phyloP scores from a whole-genome alignment of 2,113 vertebrate genomes.

The Boulengeromyrus knoepffleri region DNA sequence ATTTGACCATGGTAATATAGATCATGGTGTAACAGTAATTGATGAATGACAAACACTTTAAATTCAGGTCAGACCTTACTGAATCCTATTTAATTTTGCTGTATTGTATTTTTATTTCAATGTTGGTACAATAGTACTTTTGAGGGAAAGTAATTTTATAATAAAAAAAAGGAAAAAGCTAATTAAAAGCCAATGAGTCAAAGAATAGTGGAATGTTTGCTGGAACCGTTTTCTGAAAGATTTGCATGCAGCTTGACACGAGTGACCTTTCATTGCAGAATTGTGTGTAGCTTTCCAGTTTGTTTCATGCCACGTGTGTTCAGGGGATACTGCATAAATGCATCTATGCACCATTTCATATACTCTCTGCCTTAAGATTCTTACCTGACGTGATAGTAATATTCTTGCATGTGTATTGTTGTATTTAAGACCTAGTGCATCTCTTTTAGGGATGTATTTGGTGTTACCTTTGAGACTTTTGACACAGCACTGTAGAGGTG shows the following conservation, averaged over 20 bases:
- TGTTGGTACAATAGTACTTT: not conserved
- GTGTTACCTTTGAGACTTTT: slow-evolving; percentile 38
- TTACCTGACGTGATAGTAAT: slow-evolving; percentile 34
- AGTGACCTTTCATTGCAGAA: not conserved
- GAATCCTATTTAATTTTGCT: not conserved
- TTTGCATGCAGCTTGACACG: slow-evolving; percentile 1
- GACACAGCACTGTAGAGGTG: slow-evolving; percentile 42
- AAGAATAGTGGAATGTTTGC: not conserved
- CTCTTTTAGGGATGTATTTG: not conserved
- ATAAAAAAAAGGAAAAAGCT: slow-evolving; percentile 2
- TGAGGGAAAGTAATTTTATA: not conserved
- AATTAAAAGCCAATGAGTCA: not conserved
- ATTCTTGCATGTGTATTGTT: slow-evolving; percentile 52
- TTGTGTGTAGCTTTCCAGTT: slow-evolving; percentile 16
- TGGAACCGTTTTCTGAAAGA: slow-evolving; percentile 6
- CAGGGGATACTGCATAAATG: slow-evolving; percentile 41
- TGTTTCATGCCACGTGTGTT: slow-evolving; percentile 28
- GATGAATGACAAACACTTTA: not conserved
- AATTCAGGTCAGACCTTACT: not conserved
- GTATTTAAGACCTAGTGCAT: slow-evolving; percentile 47
- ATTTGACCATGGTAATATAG: not conserved
- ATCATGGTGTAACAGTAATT: not conserved
- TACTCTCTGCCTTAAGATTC: slow-evolving; percentile 53
- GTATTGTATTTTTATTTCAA: not conserved
- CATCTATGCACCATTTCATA: slow-evolving; percentile 39